These are phyloP conservation scores for Drosophila cognata DNA, from an alignment of 2,888 invertebrate species.

Conservation along the genomic window DNA sequence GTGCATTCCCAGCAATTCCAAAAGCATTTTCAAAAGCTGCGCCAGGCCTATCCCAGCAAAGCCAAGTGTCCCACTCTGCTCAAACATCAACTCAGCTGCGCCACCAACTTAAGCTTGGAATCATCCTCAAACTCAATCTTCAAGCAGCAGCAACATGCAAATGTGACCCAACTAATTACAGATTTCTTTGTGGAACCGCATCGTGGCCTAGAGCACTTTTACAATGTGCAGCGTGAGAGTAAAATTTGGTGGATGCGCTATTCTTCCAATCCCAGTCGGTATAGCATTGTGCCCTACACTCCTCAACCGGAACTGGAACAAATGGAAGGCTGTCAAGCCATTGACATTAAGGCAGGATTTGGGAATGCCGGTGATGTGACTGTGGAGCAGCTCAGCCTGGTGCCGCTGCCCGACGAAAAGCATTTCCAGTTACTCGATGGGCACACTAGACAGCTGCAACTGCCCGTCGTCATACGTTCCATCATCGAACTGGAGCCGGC, in stretches of 20 bases:
- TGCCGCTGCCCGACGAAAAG: slow-evolving; percentile 58
- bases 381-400: slow-evolving; percentile 88
- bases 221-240: slow-evolving; percentile 91
- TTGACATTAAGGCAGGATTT: slow-evolving; percentile 89
- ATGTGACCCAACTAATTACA: slow-evolving; percentile 63
- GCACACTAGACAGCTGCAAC: slow-evolving; percentile 39
- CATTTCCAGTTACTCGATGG: slow-evolving; percentile 66
- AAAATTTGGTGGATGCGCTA: slow-evolving; percentile 95
- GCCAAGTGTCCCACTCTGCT: slow-evolving; percentile 74
- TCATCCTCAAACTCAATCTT: slow-evolving; percentile 35
- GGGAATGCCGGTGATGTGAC: slow-evolving; percentile 88
- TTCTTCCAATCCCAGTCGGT: slow-evolving; percentile 90
- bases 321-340: slow-evolving; percentile 75
- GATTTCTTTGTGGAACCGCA: slow-evolving; percentile 76
- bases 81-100: slow-evolving; percentile 50
- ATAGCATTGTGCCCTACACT: slow-evolving; percentile 85
- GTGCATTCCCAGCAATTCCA: slow-evolving; percentile 80
- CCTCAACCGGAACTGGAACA: slow-evolving; percentile 63
- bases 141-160: slow-evolving; percentile 9
- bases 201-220: slow-evolving; percentile 88
- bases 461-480: slow-evolving; percentile 79
- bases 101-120: not conserved
- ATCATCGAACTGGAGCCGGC: slow-evolving; percentile 79
- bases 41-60: slow-evolving; percentile 55
- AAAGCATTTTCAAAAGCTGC: slow-evolving; percentile 58